phyloP scores from a whole-genome alignment of 2,797 vertebrate species.

The Rhynchonycteris naso region DNA sequence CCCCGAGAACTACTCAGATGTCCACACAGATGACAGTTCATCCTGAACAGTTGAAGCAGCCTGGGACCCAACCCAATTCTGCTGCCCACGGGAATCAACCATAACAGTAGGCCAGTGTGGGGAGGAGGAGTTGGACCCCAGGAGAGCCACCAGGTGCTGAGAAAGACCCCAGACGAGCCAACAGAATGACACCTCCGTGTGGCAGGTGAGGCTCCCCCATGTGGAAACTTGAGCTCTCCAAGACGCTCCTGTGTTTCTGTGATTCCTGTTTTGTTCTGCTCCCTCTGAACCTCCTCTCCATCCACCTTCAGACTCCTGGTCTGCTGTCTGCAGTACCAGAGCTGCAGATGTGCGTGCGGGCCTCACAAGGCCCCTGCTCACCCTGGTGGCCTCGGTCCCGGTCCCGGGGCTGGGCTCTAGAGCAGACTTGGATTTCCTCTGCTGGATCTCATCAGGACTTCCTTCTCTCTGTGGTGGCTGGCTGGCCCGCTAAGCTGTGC shows the following conservation, averaged over 20 bases:
- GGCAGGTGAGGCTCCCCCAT: not conserved
- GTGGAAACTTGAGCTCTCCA: not conserved
- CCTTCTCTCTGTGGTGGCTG: not conserved
- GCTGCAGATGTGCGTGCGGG: accelerated
- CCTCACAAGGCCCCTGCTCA: not conserved
- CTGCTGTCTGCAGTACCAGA: not conserved
- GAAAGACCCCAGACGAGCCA: not conserved
- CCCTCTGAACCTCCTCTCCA: not conserved
- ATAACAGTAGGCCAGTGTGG: not conserved
- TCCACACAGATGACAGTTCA: not conserved
- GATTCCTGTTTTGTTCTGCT: not conserved
- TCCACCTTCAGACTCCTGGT: not conserved
- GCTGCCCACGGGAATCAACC: not conserved
- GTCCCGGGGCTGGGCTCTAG: not conserved
- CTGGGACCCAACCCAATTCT: not conserved
- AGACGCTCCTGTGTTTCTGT: not conserved
- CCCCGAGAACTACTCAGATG: not conserved
- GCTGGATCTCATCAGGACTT: not conserved
- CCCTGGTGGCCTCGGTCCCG: not conserved
- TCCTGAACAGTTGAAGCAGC: not conserved
- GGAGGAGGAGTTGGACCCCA: too few relatives aligned
- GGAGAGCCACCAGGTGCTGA: not conserved
- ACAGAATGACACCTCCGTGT: not conserved
- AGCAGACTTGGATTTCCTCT: not conserved
- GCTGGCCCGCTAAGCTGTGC: not conserved